phyloP scores from a whole-genome alignment of 1,140 invertebrate species.

The Globodera ellingtonae region DNA sequence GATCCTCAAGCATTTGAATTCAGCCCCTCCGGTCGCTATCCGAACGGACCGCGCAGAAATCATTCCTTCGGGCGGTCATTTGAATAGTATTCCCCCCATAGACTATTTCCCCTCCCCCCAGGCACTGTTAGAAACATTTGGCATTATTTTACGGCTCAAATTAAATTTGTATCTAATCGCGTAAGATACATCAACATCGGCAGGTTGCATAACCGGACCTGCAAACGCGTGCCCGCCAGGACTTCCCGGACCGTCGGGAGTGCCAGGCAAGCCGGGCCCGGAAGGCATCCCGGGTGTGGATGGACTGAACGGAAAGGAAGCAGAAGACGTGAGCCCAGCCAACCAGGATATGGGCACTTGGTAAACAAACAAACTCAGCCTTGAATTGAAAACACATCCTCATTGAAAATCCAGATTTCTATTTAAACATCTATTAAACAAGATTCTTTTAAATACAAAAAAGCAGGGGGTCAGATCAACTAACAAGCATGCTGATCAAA shows the following conservation, averaged over 20 bases:
- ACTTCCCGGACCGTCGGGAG: conserved; percentile 56
- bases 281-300: conserved; percentile 48
- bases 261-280: conserved; percentile 39
- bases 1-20: too few species aligned
- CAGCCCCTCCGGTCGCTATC: too few species aligned
- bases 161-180: neutral
- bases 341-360: conserved; percentile 35
- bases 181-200: neutral
- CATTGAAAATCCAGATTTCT: too few species aligned
- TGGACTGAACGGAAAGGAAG: conserved; percentile 52
- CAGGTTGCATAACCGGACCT: conserved; percentile 48
- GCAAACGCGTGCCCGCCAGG: conserved; percentile 60
- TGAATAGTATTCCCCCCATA: neutral
- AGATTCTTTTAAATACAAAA: too few species aligned
- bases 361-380: neutral
- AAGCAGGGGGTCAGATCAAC: too few species aligned
- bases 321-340: conserved; percentile 55
- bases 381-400: too few species aligned
- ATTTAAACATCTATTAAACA: too few species aligned
- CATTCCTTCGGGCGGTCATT: too few species aligned
- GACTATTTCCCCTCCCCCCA: neutral
- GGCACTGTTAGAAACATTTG: neutral
- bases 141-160: neutral
- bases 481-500: too few species aligned
- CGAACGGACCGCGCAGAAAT: neutral